A percentile compares a stretch with the other conserved stretches of the same genome.
phyloP scores from a whole-genome alignment of 2,797 vertebrate genomes.

The Bradypodion ventrale region DNA sequence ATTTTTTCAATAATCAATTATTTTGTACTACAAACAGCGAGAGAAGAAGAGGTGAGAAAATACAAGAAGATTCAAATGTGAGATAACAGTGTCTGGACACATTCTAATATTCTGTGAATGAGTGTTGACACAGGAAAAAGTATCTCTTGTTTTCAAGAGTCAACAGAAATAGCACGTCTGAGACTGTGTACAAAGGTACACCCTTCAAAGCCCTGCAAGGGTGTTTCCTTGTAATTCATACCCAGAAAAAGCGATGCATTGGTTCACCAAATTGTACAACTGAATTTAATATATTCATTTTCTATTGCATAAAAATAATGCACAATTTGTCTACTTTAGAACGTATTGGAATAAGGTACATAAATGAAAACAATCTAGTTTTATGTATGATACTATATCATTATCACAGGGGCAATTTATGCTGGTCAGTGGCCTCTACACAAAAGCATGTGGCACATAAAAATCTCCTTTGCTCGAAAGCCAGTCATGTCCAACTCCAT shows the following conservation, averaged over 20 bases:
- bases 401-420: neutral
- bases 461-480: too few relatives aligned
- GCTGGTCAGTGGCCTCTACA: neutral
- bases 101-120: neutral
- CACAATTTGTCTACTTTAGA: neutral
- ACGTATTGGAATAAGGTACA: neutral
- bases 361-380: neutral
- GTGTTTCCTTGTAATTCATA: neutral
- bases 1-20: too few relatives aligned
- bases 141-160: neutral
- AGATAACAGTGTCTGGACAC: neutral
- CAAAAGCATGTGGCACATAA: neutral
- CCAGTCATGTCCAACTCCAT: too few relatives aligned
- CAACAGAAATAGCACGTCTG: slow-evolving; percentile 5
- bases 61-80: neutral
- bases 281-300: neutral
- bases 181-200: neutral
- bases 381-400: neutral
- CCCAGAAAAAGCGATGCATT: neutral
- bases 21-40: neutral
- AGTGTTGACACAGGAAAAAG: neutral
- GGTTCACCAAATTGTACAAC: neutral
- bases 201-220: neutral
- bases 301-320: neutral
- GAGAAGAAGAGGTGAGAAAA: neutral